A percentile compares a stretch with the other conserved stretches of the same genome.
Conservation (phyloP, 2,797 vertebrate genomes). For the Gobionotothen gibberifrons region DNA sequence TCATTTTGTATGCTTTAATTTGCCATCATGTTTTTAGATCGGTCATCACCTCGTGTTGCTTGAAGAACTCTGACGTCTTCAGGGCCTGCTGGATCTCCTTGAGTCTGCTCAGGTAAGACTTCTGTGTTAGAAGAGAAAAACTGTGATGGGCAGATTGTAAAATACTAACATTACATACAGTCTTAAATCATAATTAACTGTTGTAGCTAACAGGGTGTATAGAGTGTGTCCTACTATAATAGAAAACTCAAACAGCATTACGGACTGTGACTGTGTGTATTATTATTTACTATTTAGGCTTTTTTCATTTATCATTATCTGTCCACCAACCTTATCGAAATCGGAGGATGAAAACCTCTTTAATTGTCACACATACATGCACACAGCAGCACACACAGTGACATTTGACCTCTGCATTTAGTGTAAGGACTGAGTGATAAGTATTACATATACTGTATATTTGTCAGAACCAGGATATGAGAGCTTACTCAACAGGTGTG, state of each 20-base stretch:
- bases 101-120: conserved; percentile 91
- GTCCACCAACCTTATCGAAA: not conserved
- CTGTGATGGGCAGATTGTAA: not conserved
- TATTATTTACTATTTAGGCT: conserved; percentile 38
- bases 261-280: conserved; percentile 28
- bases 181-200: not conserved
- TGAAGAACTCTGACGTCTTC: conserved; percentile 93
- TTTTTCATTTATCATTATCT: conserved; percentile 23
- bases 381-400: no score
- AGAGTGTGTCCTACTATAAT: not conserved
- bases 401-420: no score
- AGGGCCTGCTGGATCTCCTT: conserved; percentile 89
- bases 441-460: conserved; percentile 2
- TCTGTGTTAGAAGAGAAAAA: conserved; percentile 76
- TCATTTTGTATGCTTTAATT: conserved; percentile 14
- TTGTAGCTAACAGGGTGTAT: not conserved
- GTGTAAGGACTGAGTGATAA: not conserved
- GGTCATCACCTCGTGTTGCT: conserved; percentile 90
- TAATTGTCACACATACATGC: no score
- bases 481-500: not conserved
- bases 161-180: conserved; percentile 1
- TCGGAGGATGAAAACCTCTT: no score
- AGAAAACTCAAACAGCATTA: conserved; percentile 44
- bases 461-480: conserved; percentile 37
- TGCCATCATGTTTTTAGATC: not conserved